These are phyloP conservation scores for Hyles vespertilio DNA, from an alignment of 1,140 invertebrate species.

Conservation along the genomic window DNA sequence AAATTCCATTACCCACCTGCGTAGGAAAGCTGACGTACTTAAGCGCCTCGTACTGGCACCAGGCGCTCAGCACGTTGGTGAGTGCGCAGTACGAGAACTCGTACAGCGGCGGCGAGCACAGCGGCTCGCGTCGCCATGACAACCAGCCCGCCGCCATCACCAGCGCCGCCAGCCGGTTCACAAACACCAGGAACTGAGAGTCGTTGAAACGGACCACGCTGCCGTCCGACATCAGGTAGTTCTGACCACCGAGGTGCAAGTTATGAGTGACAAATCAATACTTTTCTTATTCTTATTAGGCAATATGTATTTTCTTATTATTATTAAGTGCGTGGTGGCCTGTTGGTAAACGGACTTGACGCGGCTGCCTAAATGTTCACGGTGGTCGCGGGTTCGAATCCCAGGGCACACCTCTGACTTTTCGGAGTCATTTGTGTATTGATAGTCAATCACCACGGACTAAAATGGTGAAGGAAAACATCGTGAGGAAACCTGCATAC, in stretches of 20 bases:
- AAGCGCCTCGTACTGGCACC: constrained; percentile 99
- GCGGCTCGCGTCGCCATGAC: constrained; percentile 79
- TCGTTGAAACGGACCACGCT: constrained; percentile 87
- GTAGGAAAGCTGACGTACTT: constrained; percentile 99
- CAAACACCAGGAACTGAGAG: constrained; percentile 96
- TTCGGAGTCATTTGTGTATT: no score
- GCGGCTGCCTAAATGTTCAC: no score
- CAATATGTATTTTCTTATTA: no score
- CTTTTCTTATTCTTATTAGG: no score
- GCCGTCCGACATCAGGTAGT: constrained; percentile 79
- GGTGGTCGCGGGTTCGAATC: no score
- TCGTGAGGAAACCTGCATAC: no score
- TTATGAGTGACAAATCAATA: no score
- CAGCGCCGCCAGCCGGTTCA: constrained; percentile 93
- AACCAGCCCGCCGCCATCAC: constrained; percentile 65
- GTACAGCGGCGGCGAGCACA: constrained; percentile 91
- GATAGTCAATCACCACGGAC: no score
- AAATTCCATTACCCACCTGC: constrained; percentile 79
- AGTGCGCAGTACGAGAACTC: constrained; percentile 98
- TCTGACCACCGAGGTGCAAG: constrained; percentile 48
- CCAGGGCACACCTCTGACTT: no score
- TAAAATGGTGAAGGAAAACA: no score
- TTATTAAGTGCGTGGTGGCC: no score
- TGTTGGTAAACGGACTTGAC: no score
- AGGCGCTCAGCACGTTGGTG: constrained; percentile 98